Evolutionary conservation across 1,140 invertebrate genomes (phyloP), one percentile per base, ranked within the genome.

Genomic region (Drosophila kepulauana): DNA sequence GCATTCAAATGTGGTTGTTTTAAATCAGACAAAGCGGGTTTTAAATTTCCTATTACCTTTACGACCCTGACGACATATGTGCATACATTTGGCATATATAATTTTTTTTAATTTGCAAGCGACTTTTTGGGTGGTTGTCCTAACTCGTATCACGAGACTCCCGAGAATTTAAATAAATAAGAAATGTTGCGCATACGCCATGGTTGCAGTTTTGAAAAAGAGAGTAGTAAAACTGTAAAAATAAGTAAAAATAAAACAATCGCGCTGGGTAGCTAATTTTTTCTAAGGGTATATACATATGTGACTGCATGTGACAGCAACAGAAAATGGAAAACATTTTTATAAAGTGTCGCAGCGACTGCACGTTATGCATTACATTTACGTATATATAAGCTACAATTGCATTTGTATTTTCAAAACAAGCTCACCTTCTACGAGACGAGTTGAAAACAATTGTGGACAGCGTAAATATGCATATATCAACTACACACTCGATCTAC

Each of bases 11-110:
- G 46, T 38, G 38, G 43, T 35, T 51, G 65, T 16, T 67, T 58
- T 87, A 86, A 79, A 87, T 76, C 70, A 81, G 68, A 66, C 49
- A 71, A 86, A 78, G 65, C 75, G 49, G 82, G 82, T 86, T 81
- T 85, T 81, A 41, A 86, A 81, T 85, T 85, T 85, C 81, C 69
- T 68, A 86, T 75, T 79, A 62, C 46, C 43, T 49, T 52, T 10
- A 54, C 45, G 58, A 68, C 77, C 68, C 61, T 69, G 61, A 64
- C 78, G 81, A 75, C 81, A 86, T 63, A 68, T 68, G 76, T 82
- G 61, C 63, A 68, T 59, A 72, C 65, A 48, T 58, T 75, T 49
- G 72, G 33, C 49, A 63, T 28, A 77, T 66, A 46, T 71, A 78
- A 63, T 69, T 80, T 72, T 85, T 77, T 77, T 72, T 59, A 25